These are phyloP conservation scores for Drosophila lini DNA, from an alignment of 1,140 invertebrate species.

Conservation along the genomic window DNA sequence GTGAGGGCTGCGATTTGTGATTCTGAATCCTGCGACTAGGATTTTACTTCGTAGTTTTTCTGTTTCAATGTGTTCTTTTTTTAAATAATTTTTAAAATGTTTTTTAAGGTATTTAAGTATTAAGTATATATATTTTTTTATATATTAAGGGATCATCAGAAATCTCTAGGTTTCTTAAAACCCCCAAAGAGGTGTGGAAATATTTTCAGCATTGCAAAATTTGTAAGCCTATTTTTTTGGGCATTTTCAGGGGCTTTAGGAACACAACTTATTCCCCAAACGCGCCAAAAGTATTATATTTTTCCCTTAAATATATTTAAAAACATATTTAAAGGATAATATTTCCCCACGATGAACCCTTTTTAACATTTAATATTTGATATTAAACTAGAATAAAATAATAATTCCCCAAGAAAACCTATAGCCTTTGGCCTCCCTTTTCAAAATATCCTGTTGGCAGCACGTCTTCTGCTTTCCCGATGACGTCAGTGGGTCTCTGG, in stretches of 20 bases:
- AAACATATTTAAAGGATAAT: too few species aligned
- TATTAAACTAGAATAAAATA: neutral
- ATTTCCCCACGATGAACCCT: too few species aligned
- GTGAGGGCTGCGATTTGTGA: conserved; percentile 37
- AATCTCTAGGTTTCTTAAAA: neutral
- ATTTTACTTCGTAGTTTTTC: neutral
- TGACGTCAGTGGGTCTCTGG: conserved; percentile 58
- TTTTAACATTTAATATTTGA: neutral
- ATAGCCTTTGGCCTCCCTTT: neutral
- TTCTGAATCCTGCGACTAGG: conserved; percentile 6
- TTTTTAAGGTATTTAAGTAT: neutral
- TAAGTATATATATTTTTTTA: neutral
- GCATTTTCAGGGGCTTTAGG: too few species aligned
- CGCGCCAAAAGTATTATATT: too few species aligned
- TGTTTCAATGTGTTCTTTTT: neutral
- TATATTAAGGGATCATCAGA: too few species aligned
- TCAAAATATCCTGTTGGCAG: neutral
- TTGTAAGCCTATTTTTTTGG: too few species aligned
- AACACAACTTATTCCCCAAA: too few species aligned
- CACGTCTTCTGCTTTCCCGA: conserved; percentile 6
- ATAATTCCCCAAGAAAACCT: neutral
- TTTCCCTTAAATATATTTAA: too few species aligned
- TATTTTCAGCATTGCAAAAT: too few species aligned
- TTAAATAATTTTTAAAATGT: neutral
- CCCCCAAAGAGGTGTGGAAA: neutral